Percentiles rank a stretch among this genome's conserved stretches.
phyloP scores from a whole-genome alignment of 2,888 invertebrate genomes.

The Mimas tiliae region DNA sequence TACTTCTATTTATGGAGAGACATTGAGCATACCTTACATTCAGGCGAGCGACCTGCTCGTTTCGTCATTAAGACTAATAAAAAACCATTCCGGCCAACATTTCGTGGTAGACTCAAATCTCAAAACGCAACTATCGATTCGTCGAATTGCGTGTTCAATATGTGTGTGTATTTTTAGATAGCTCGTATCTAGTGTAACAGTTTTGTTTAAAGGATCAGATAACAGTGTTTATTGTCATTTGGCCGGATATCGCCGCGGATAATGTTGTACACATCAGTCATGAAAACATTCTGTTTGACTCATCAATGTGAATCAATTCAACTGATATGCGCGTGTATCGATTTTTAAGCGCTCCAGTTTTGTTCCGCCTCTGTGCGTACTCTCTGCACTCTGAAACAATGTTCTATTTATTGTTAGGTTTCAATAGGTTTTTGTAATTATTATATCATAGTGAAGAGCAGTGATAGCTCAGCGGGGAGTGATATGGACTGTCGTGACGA shows the following conservation, averaged over 20 bases:
- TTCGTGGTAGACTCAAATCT: background rate
- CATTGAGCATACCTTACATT: background rate
- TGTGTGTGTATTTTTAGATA: constrained; percentile 22
- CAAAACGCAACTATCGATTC: background rate
- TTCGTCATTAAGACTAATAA: too few relatives aligned
- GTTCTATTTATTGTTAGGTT: background rate
- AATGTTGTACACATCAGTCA: constrained; percentile 3
- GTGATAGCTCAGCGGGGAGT: too few relatives aligned
- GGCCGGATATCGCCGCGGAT: constrained; percentile 20
- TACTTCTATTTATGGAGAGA: too few relatives aligned
- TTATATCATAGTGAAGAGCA: too few relatives aligned
- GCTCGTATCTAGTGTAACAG: constrained; percentile 18
- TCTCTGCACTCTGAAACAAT: background rate
- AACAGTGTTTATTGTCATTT: constrained; percentile 16
- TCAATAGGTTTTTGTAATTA: background rate
- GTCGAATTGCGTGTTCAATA: constrained; percentile 1
- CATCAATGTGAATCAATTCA: constrained; percentile 14
- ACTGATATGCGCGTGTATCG: background rate
- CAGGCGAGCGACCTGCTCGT: too few relatives aligned
- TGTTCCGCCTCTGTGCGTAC: background rate
- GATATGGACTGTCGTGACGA: too few relatives aligned
- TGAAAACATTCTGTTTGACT: constrained; percentile 5
- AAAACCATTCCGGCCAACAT: background rate
- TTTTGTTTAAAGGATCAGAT: constrained; percentile 23
- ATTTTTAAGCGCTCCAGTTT: background rate